Evolutionary conservation across 2,797 vertebrate species (phyloP), one percentile per base, ranked within the genome.

Genomic region (Coregonus ussuriensis): DNA sequence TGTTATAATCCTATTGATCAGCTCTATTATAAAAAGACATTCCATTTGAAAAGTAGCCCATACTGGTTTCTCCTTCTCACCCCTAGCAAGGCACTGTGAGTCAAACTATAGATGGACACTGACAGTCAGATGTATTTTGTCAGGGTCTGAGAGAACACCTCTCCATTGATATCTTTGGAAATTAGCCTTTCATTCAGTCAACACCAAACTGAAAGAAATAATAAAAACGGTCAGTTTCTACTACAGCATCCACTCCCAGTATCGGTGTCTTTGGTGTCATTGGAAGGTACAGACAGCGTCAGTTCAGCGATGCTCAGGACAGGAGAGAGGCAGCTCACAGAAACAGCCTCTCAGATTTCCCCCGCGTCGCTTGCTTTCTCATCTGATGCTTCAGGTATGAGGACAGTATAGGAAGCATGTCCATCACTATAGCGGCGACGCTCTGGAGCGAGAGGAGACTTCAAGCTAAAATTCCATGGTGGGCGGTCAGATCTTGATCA

Each of bases 301-400:
- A 84, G 83, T 86, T 82, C 77, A 74, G 71, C 67, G 81, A 84
- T 25, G 84, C 81, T 83, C 84, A 56, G 83, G 77, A 82, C 33
- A 62, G 37, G 33, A 71, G 63, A 29, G 71, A 41, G 75, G 73
- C 16, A 52, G 56, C 88, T 88, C 72, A 59, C 14, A 66, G 77
- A 74, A 80, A 78, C 77, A 79, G 91, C 84, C 86, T 87, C 88
- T 85, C 18, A 5, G 66, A 7, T 25, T 37, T 16, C 25, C 25
- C 37, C 56, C 7, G 56, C 71, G 16, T 74, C 81, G 15, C 76
- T 80, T 51, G 41, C 29, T 51, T 54, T 74, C 83, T 82, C 83
- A 73, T 76, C 35, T 51, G 35, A 56, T 72, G 71, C 74, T 77
- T 41, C 65, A 65, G 70, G 53, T 74, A 74, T 47, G 72, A n/a